These are phyloP conservation scores for Myrmecophaga tridactyla DNA, from an alignment of 2,113 vertebrate species.

Conservation along the genomic window DNA sequence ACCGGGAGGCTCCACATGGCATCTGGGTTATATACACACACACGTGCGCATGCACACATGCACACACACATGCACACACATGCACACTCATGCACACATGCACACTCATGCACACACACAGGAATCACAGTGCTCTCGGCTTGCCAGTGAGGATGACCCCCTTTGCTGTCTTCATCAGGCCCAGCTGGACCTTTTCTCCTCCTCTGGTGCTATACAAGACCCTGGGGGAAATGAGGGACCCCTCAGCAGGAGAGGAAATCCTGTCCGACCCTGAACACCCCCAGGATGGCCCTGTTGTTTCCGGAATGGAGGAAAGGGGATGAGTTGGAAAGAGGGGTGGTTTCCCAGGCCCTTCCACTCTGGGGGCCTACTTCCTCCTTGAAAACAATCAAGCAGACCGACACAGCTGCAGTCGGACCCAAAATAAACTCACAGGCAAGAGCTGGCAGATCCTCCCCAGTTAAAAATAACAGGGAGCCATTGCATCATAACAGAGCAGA, in stretches of 20 bases:
- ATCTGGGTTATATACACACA: neutral
- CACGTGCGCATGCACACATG: neutral
- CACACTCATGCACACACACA: neutral
- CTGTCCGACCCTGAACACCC: neutral
- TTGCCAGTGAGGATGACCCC: accelerated
- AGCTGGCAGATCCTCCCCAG: neutral
- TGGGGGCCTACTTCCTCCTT: neutral
- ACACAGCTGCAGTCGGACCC: neutral
- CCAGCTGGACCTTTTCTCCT: accelerated
- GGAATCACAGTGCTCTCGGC: accelerated
- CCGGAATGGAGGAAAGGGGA: neutral
- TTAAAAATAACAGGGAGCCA: neutral
- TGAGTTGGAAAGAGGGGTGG: neutral
- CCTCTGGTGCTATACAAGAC: accelerated
- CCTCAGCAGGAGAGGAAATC: neutral
- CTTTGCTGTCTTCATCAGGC: neutral
- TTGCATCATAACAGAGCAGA: neutral
- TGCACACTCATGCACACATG: neutral
- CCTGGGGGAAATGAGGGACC: too few species aligned
- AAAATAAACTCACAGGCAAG: neutral
- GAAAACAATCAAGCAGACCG: neutral
- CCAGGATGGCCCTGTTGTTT: neutral
- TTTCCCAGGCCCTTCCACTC: neutral
- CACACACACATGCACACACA: neutral
- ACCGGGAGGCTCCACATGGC: neutral